A percentile compares a stretch with the other conserved stretches of the same genome.
Conservation (phyloP, 2,797 vertebrate species). For the Enteromius mattozi region DNA sequence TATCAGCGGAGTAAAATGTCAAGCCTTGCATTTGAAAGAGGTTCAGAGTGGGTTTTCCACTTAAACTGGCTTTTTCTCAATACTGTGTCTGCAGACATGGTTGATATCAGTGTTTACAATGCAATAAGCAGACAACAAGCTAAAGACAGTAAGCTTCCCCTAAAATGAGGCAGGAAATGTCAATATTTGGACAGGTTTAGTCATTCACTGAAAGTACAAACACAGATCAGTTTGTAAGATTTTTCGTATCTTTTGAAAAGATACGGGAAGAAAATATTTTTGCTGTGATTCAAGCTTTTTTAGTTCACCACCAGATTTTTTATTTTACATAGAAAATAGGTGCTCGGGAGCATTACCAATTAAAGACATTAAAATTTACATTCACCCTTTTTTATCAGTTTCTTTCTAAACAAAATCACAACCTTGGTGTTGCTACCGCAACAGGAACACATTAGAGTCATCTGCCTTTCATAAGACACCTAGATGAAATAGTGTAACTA, state of each 20-base stretch:
- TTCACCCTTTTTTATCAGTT: background rate
- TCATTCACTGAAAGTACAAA: conserved; percentile 10
- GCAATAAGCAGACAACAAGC: conserved; percentile 39
- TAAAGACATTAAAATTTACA: background rate
- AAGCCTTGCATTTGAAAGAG: conserved; percentile 49
- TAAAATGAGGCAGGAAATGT: conserved; percentile 34
- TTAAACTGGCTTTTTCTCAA: conserved; percentile 20
- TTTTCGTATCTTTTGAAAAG: background rate
- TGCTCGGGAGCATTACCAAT: background rate
- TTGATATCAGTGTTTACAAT: conserved; percentile 49
- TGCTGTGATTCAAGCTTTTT: background rate
- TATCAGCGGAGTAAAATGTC: conserved; percentile 55
- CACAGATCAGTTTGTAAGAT: background rate
- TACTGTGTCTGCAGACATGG: background rate
- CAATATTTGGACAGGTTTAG: conserved; percentile 43
- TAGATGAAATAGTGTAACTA: background rate
- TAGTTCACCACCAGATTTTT: background rate
- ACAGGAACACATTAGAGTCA: background rate
- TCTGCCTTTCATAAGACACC: background rate
- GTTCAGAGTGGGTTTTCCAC: conserved; percentile 31
- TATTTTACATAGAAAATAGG: background rate
- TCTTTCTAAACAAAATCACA: background rate
- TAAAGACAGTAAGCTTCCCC: conserved; percentile 8
- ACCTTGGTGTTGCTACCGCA: background rate
- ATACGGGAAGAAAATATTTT: background rate